Conservation (phyloP, 2,888 invertebrate species). For the Cerceris rybyensis region DNA sequence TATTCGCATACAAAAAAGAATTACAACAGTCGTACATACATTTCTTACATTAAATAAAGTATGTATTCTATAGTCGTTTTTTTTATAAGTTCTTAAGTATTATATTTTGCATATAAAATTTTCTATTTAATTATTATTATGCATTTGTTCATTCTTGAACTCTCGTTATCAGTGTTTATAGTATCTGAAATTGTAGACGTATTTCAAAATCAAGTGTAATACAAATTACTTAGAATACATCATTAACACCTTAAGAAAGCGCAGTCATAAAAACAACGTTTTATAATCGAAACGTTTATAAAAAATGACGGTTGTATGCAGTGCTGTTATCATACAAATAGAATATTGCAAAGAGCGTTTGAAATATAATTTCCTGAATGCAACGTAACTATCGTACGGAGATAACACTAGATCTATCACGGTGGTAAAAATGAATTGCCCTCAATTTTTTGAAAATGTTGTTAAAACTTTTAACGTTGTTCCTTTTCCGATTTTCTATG, state of each 20-base stretch:
- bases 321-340: constrained; percentile 77
- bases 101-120: constrained; percentile 66
- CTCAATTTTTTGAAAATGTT: too few relatives aligned
- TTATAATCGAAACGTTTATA: constrained; percentile 73
- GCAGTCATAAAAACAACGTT: constrained; percentile 51
- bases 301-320: constrained; percentile 77
- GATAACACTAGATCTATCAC: too few relatives aligned
- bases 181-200: constrained; percentile 33
- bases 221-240: constrained; percentile 39
- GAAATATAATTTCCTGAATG: constrained; percentile 78
- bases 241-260: constrained; percentile 45
- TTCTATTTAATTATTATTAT: constrained; percentile 64
- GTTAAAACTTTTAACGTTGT: too few relatives aligned
- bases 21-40: constrained; percentile 28
- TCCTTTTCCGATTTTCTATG: too few relatives aligned
- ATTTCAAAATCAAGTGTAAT: constrained; percentile 38
- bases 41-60: constrained; percentile 28
- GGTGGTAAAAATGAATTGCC: too few relatives aligned
- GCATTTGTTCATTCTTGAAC: constrained; percentile 49
- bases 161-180: constrained; percentile 53
- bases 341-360: constrained; percentile 74
- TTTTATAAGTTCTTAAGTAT: constrained; percentile 53
- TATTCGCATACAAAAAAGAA: constrained; percentile 42
- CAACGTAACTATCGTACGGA: constrained; percentile 72
- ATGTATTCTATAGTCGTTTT: constrained; percentile 20